phyloP scores from a whole-genome alignment of 1,140 invertebrate genomes.

The Nasonia giraulti region DNA sequence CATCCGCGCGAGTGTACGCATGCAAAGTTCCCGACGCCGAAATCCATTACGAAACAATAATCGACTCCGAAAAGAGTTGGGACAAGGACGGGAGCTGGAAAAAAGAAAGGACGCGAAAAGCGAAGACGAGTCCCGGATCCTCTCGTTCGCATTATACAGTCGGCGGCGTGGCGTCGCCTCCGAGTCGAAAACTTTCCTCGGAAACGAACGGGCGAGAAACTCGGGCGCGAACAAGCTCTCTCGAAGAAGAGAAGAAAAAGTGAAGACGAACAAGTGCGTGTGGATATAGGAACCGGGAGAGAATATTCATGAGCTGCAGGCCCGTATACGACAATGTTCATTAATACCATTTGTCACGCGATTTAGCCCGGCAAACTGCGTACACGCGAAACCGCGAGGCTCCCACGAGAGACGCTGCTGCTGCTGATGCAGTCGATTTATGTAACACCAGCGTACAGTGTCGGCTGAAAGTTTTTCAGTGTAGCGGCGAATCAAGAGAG shows the following conservation, averaged over 20 bases:
- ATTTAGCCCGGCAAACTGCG: conserved; percentile 16
- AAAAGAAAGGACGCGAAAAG: background rate
- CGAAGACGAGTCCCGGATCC: background rate
- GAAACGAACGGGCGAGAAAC: background rate
- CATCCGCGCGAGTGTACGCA: too few species aligned
- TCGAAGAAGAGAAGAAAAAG: background rate
- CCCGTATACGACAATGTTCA: conserved; percentile 38
- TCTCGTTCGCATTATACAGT: background rate
- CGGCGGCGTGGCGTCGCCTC: background rate
- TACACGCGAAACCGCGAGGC: background rate
- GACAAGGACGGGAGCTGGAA: background rate
- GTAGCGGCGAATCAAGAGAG: too few species aligned
- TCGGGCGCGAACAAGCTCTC: background rate
- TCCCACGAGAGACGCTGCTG: background rate
- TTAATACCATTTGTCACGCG: conserved; percentile 47
- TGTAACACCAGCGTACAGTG: conserved; percentile 23
- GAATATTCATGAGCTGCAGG: conserved; percentile 38
- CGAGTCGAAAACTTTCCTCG: background rate
- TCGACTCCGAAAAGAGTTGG: too few species aligned
- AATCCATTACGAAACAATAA: too few species aligned
- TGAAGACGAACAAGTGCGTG: background rate
- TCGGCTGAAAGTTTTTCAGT: background rate
- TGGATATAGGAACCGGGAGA: background rate
- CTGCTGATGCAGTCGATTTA: conserved; percentile 2
- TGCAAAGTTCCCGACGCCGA: too few species aligned